Conservation (phyloP, 1,140 invertebrate genomes). For the Drosophila takahashii region DNA sequence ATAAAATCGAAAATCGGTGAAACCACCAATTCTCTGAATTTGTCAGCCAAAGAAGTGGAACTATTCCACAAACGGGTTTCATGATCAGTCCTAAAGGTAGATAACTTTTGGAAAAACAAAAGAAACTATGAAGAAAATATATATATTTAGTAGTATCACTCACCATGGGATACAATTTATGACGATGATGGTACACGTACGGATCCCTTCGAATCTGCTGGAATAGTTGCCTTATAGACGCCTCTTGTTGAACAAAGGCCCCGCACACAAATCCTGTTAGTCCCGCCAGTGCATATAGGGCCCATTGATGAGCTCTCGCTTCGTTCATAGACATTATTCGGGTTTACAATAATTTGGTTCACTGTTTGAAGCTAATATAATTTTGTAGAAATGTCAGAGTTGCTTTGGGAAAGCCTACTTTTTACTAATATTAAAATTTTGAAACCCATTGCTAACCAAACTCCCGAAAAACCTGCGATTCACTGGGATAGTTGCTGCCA, state of each 20-base stretch:
- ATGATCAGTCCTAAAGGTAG: slow-evolving; percentile 59
- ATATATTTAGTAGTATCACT: background rate
- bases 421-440: background rate
- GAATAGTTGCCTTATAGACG: slow-evolving; percentile 47
- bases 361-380: background rate
- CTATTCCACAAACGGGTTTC: slow-evolving; percentile 58
- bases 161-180: slow-evolving; percentile 64
- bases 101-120: slow-evolving; percentile 25
- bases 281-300: slow-evolving; percentile 48
- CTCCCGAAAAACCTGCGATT: slow-evolving; percentile 64
- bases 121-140: background rate
- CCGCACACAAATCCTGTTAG: slow-evolving; percentile 61
- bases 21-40: slow-evolving; percentile 34
- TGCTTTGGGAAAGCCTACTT: background rate
- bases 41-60: slow-evolving; percentile 28
- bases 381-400: background rate
- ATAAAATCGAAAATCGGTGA: slow-evolving; percentile 43
- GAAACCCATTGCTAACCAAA: slow-evolving; percentile 18
- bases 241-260: slow-evolving; percentile 61
- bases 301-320: slow-evolving; percentile 42
- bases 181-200: slow-evolving; percentile 53
- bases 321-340: slow-evolving; percentile 45
- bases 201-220: slow-evolving; percentile 52
- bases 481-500: slow-evolving; percentile 66
- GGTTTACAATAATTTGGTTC: slow-evolving; percentile 39